A percentile compares a stretch with the other conserved stretches of the same genome.
phyloP scores from a whole-genome alignment of 2,113 vertebrate species.

The Galeopterus variegatus region DNA sequence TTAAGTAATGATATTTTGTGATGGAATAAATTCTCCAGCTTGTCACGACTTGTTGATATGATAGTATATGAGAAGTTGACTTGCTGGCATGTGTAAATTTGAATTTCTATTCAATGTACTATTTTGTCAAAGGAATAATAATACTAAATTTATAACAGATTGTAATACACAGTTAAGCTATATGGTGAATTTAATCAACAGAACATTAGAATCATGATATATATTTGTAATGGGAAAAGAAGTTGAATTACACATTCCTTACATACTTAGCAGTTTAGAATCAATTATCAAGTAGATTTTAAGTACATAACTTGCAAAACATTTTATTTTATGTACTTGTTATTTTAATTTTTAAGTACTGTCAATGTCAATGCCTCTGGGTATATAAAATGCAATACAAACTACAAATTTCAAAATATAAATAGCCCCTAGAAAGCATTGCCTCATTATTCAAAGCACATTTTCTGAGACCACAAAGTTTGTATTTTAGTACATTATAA shows the following conservation, averaged over 20 bases:
- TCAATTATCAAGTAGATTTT: slow-evolving; percentile 75
- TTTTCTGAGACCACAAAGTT: not conserved
- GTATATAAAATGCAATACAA: not conserved
- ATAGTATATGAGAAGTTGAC: slow-evolving; percentile 9
- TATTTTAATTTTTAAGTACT: not conserved
- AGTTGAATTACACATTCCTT: not conserved
- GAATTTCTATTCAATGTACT: not conserved
- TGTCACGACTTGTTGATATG: slow-evolving; percentile 52
- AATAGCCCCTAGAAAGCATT: not conserved
- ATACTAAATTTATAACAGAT: slow-evolving; percentile 50
- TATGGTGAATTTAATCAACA: not conserved
- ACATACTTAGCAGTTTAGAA: slow-evolving; percentile 56
- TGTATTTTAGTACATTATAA: not conserved
- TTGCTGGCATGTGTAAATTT: slow-evolving; percentile 56
- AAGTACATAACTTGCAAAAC: slow-evolving; percentile 58
- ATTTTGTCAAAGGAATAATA: not conserved
- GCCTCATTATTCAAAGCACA: not conserved
- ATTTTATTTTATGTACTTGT: slow-evolving; percentile 58
- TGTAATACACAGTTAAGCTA: not conserved
- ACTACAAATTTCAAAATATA: not conserved
- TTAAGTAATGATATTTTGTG: slow-evolving; percentile 79
- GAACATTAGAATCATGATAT: not conserved
- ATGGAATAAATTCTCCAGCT: slow-evolving; percentile 66
- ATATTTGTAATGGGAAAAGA: not conserved
- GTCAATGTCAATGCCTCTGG: not conserved